phyloP scores from a whole-genome alignment of 2,888 invertebrate genomes.

The Drosophila mimetica region DNA sequence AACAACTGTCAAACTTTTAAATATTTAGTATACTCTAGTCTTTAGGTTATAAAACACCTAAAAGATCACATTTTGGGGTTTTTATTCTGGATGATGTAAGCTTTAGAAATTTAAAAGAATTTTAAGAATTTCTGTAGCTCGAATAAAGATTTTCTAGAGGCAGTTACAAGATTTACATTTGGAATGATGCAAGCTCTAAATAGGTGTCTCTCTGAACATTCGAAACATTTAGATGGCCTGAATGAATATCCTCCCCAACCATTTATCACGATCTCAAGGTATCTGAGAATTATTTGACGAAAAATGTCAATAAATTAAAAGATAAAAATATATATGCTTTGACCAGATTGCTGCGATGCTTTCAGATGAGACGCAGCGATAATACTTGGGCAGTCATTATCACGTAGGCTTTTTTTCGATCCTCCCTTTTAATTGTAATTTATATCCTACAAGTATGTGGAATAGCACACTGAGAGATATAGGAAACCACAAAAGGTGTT shows the following conservation, averaged over 20 bases:
- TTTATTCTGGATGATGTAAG: not conserved
- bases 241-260: slow-evolving; percentile 5
- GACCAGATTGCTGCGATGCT: slow-evolving; percentile 8
- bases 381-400: slow-evolving; percentile 23
- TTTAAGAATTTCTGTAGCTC: slow-evolving; percentile 1
- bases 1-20: not conserved
- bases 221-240: slow-evolving; percentile 5
- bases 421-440: slow-evolving; percentile 63
- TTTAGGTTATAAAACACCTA: not conserved
- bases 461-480: not conserved
- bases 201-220: not conserved
- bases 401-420: slow-evolving; percentile 8
- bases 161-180: not conserved
- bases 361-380: slow-evolving; percentile 9
- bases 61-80: not conserved
- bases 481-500: not conserved
- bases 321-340: slow-evolving; percentile 22
- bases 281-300: slow-evolving; percentile 28
- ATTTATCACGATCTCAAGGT: slow-evolving; percentile 26
- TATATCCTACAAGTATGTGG: slow-evolving; percentile 35
- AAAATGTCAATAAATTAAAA: slow-evolving; percentile 29
- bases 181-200: not conserved
- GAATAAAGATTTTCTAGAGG: not conserved
- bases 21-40: not conserved
- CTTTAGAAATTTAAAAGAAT: not conserved